A percentile compares a stretch with the other conserved stretches of the same genome.
Evolutionary conservation across 2,888 invertebrate genomes (phyloP).

Genomic region (Siphlonurus alternatus): DNA sequence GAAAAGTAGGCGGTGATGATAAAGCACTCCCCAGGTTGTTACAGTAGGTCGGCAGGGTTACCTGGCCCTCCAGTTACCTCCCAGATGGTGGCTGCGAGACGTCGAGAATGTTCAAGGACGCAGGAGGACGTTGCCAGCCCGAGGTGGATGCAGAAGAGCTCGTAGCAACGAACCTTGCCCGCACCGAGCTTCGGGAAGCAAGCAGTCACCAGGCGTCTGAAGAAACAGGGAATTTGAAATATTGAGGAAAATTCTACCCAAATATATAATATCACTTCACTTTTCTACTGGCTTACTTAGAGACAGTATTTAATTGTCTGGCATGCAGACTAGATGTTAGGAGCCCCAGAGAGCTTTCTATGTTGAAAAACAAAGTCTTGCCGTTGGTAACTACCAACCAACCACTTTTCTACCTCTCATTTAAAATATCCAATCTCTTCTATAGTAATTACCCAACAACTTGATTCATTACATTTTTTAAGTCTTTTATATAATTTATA

Average conservation of each 20-base stretch:
- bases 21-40: too few relatives aligned
- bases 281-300: background rate
- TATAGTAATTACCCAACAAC: too few relatives aligned
- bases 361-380: too few relatives aligned
- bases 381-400: too few relatives aligned
- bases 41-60: conserved; percentile 41
- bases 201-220: conserved; percentile 40
- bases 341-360: background rate
- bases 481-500: too few relatives aligned
- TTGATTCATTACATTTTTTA: too few relatives aligned
- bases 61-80: conserved; percentile 49
- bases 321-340: too few relatives aligned
- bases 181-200: conserved; percentile 47
- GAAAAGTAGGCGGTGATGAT: too few relatives aligned
- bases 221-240: conserved; percentile 16
- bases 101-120: conserved; percentile 66
- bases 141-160: conserved; percentile 68
- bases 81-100: conserved; percentile 64
- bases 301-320: too few relatives aligned
- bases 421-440: too few relatives aligned
- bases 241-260: too few relatives aligned
- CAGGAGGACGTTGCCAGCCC: conserved; percentile 67
- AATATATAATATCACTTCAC: background rate
- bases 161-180: conserved; percentile 51
- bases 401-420: too few relatives aligned